Conservation (phyloP, 2,888 invertebrate genomes). For the Zygothrica quintamaculata region DNA sequence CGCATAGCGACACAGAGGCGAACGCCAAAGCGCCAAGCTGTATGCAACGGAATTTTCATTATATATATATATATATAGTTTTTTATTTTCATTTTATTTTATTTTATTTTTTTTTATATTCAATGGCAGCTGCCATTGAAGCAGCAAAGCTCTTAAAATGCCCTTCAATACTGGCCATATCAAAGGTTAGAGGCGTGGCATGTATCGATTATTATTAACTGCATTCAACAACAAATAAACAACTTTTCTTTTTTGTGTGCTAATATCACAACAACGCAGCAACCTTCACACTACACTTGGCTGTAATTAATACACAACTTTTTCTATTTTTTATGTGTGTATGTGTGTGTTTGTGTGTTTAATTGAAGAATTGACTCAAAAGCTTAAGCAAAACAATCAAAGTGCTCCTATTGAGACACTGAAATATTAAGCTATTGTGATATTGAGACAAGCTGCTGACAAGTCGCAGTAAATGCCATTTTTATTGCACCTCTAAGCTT, state of each 20-base stretch:
- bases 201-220: constrained; percentile 73
- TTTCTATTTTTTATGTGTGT: too few species aligned
- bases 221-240: constrained; percentile 21
- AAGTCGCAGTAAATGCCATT: constrained; percentile 51
- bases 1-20: constrained; percentile 55
- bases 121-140: constrained; percentile 54
- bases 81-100: constrained; percentile 27
- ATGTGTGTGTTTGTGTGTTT: constrained; percentile 20
- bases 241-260: too few species aligned
- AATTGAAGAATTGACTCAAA: constrained; percentile 64
- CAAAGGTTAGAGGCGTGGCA: constrained; percentile 60
- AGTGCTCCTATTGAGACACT: constrained; percentile 6
- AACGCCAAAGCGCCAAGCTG: constrained; percentile 25
- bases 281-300: constrained; percentile 59
- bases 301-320: constrained; percentile 37
- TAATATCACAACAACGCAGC: constrained; percentile 42
- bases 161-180: constrained; percentile 31
- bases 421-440: constrained; percentile 14
- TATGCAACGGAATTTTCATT: constrained; percentile 68
- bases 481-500: constrained; percentile 40
- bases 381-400: too few species aligned
- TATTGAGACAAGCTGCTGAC: constrained; percentile 36
- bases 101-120: constrained; percentile 24
- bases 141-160: constrained; percentile 19
- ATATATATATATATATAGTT: constrained; percentile 35